phyloP scores from a whole-genome alignment of 2,113 vertebrate genomes.

The Mesembrinibis cayennensis region DNA sequence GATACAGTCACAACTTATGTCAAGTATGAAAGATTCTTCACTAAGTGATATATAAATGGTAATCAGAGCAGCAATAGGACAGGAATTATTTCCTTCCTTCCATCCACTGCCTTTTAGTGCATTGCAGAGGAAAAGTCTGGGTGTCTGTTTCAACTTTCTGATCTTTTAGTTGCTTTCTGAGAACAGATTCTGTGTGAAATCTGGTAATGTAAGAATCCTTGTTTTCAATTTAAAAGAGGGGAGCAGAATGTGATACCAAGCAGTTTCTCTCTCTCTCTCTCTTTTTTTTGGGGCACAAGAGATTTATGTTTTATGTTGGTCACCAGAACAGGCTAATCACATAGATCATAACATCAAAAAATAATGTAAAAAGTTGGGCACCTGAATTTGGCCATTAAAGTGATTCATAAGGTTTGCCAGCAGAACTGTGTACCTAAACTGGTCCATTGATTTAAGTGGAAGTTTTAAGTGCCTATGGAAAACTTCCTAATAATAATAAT shows the following conservation, averaged over 20 bases:
- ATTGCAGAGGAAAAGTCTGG: not conserved
- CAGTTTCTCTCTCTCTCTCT: not conserved
- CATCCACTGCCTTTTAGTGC: not conserved
- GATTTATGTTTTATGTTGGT: not conserved
- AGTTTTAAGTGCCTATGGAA: not conserved
- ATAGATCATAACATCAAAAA: not conserved
- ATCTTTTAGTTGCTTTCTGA: not conserved
- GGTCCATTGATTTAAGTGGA: not conserved
- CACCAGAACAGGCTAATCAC: not conserved
- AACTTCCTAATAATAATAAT: not conserved
- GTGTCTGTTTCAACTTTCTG: not conserved
- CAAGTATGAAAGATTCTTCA: not conserved
- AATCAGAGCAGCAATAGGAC: not conserved
- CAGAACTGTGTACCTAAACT: not conserved
- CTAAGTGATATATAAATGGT: not conserved
- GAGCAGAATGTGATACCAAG: not conserved
- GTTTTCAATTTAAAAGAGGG: not conserved
- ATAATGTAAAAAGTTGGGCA: not conserved
- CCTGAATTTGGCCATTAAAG: not conserved
- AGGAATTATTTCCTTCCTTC: not conserved
- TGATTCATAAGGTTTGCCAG: not conserved
- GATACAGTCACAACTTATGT: not conserved
- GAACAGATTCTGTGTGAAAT: not conserved
- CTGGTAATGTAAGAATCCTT: not conserved
- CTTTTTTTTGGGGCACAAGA: rapidly evolving